Base-by-base conservation (phyloP, 2,888 invertebrate species). In the Venustoraphidia nigricollis region DNA sequence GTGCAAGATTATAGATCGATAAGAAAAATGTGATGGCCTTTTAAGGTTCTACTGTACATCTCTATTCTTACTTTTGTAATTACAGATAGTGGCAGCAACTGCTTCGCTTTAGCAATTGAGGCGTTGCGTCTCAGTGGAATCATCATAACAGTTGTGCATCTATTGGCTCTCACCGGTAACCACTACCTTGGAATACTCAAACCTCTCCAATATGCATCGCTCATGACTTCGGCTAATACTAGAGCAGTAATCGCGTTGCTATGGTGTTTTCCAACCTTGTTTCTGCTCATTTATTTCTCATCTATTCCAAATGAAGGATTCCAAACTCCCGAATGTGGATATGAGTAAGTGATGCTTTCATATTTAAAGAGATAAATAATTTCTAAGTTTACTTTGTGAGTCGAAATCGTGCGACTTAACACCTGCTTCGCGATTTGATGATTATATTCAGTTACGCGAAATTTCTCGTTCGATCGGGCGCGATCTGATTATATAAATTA, bases 111-210 rank as follows among this genome's bases (percentile, higher is more conserved):
- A 46, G 57, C 59, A 11, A 52, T 72, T n/a, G 72, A 73, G 56
- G 65, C 67, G 34, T 59, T 68, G 49, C 60, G 80, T 50, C 63
- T 78, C 48, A 75, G 75, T 13, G 76, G 75, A 3, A 69, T 81
- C 48, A 69, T 79, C 41, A 73, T 77, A 13, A 77, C 79, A 0
- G 77, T 79, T 10, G 65, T 72, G 41, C 81, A 81, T 57, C 68
- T 82, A 3, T 62, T 79, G 37, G 74, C 76, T 1, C 63, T 82
- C 34, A 77, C 80, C 35, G 62, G 77, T 49, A 80, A 80, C 62
- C 81, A 82, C 60, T 81, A 79, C 64, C 65, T 80, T 39, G 81
- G 81, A 13, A 78, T 79, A 49, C 65, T 71, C 3, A 63, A 66
- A 44, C 77, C 77, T 3, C 65, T 77, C 2, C 73, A 73, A 52